Base-by-base conservation (phyloP, 2,888 invertebrate genomes). In the Plusia festucae region DNA sequence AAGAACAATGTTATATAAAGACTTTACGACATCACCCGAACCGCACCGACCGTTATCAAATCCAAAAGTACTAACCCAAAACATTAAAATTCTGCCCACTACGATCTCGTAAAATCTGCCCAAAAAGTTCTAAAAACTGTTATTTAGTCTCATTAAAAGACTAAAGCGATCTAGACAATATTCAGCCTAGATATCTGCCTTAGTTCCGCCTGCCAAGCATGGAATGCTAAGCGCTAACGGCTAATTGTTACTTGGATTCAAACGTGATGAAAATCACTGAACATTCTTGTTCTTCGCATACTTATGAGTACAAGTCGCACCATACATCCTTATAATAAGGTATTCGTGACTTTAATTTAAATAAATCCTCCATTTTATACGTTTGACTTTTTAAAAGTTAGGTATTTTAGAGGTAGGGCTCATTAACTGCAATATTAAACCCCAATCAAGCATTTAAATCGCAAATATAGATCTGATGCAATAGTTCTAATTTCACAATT, bases 221-320 rank as follows among this genome's bases (percentile, higher is more conserved):
- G 60, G 83, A 84, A 88, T 86, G 77, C 84, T 80, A 82, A 86
- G 72, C 68, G 75, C 82, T 79, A 70, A 78, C 73, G 82, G 82
- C 86, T 91, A 91, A 91, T 92, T 91, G 90, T 88, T 91, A 91
- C 89, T 90, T 88, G 89, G 90, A 89, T 89, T 52, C 72, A 77
- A 73, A 90, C 90, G 90, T 88, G 89, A 86, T 77, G 69, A 60
- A 82, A 78, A 82, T 85, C 68, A 62, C 66, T 70, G 67, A 81
- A 79, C 73, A 70, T 63, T 57, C 58, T 30, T 74, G 82, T 78
- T 75, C 79, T 76, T 68, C 73, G 86, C 85, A 79, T 73, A 79
- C 77, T 70, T 78, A 83, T 79, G 76, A 79, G 73, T 60, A 64
- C 64, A 46, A 76, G 55, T 63, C 67, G 65, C 70, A 65, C 34